Evolutionary conservation across 2,888 invertebrate genomes (phyloP).

Genomic region (Drosophila barbarae): DNA sequence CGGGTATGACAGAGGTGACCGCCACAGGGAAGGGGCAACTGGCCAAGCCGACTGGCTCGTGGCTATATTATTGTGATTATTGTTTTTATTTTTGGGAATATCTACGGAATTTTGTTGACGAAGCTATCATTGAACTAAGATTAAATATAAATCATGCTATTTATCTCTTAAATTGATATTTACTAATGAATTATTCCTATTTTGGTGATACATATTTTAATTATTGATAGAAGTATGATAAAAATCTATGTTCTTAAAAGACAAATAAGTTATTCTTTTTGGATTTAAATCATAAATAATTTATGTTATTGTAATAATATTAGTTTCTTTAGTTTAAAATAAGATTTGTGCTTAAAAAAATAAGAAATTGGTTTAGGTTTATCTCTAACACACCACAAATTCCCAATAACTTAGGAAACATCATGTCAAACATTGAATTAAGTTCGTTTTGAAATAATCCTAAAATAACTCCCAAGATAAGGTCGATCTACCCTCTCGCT

Average conservation of each 20-base stretch:
- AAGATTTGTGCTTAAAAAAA: too few species aligned
- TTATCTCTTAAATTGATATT: background rate
- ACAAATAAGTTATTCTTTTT: background rate
- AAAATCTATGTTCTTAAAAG: too few species aligned
- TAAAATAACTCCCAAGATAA: background rate
- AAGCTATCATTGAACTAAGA: background rate
- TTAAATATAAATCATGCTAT: background rate
- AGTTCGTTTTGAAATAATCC: background rate
- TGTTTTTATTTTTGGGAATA: background rate
- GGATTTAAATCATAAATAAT: background rate
- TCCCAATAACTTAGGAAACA: background rate
- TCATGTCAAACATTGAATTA: background rate
- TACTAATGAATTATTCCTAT: background rate
- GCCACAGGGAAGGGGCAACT: background rate
- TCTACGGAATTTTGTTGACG: background rate
- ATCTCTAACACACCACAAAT: background rate
- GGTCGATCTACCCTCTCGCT: conserved; percentile 8
- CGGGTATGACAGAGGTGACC: background rate
- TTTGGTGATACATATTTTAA: too few species aligned
- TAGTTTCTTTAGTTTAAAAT: too few species aligned
- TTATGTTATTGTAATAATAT: too few species aligned
- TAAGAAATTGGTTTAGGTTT: background rate
- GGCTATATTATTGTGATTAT: conserved; percentile 6
- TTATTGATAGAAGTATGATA: background rate
- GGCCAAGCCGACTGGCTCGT: conserved; percentile 8